Conservation (phyloP, 2,797 vertebrate species). For the Anisognathus igniventris region DNA sequence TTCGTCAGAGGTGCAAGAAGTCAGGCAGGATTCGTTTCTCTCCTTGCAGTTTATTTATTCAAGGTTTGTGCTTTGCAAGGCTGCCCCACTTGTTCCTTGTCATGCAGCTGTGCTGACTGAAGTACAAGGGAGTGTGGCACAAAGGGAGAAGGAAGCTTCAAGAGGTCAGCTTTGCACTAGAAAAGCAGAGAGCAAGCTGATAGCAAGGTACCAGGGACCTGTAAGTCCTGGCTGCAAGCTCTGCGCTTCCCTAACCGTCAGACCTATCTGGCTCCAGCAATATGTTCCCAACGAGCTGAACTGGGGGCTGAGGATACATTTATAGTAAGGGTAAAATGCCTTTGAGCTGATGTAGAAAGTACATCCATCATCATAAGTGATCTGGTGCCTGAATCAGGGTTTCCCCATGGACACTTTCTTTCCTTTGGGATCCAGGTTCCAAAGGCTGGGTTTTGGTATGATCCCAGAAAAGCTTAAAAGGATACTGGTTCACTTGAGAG, state of each 20-base stretch:
- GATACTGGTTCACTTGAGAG: neutral
- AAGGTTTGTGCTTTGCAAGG: neutral
- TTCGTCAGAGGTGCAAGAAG: neutral
- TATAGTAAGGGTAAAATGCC: neutral
- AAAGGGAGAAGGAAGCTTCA: neutral
- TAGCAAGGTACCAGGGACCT: neutral
- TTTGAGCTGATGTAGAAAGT: neutral
- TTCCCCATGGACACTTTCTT: neutral
- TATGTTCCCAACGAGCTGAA: neutral
- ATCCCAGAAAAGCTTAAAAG: neutral
- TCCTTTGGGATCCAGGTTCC: neutral
- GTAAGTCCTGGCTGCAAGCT: neutral
- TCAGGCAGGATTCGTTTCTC: neutral
- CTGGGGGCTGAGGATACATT: neutral
- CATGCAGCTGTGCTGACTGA: neutral
- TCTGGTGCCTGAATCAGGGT: neutral
- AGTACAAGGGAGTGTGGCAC: neutral
- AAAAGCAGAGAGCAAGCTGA: neutral
- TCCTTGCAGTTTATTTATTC: slow-evolving; percentile 37
- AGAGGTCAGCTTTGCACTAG: neutral
- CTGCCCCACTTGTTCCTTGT: neutral
- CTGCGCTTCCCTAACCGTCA: neutral
- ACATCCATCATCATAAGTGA: neutral
- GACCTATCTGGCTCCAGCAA: neutral
- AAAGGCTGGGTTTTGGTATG: neutral